phyloP scores from a whole-genome alignment of 2,888 invertebrate genomes.

The Hedychridium roseum region DNA sequence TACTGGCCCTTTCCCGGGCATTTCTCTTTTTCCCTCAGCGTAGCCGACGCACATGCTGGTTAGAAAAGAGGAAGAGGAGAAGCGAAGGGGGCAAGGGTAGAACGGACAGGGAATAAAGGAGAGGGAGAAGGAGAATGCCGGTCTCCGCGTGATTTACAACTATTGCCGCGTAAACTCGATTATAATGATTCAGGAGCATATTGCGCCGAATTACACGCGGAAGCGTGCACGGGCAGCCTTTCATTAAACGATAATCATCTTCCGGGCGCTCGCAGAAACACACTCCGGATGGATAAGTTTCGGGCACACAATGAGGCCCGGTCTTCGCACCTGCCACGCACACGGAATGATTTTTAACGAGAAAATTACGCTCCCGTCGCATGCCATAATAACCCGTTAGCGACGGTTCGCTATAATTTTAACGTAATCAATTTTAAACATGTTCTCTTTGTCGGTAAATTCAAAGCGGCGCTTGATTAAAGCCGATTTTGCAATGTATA shows the following conservation, averaged over 20 bases:
- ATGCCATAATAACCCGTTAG: too few species aligned
- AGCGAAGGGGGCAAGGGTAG: neutral
- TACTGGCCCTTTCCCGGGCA: neutral
- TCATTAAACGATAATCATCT: constrained; percentile 41
- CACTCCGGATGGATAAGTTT: too few species aligned
- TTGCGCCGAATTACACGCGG: constrained; percentile 36
- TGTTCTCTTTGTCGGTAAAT: too few species aligned
- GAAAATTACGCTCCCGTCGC: too few species aligned
- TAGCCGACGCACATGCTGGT: constrained; percentile 13
- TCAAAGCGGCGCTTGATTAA: too few species aligned
- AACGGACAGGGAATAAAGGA: neutral
- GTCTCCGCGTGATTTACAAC: constrained; percentile 47
- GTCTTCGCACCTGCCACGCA: too few species aligned
- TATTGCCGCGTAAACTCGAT: constrained; percentile 47
- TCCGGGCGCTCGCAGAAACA: constrained; percentile 13
- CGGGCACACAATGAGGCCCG: too few species aligned
- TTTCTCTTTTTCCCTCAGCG: too few species aligned
- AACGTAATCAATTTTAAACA: too few species aligned
- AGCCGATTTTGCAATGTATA: too few species aligned
- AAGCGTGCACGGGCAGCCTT: constrained; percentile 24
- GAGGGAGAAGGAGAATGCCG: neutral
- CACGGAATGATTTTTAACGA: too few species aligned
- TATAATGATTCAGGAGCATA: constrained; percentile 46
- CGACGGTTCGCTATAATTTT: too few species aligned
- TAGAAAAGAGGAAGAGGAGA: neutral